These are phyloP conservation scores for Molanna angustata DNA, from an alignment of 2,888 invertebrate genomes.

Conservation along the genomic window DNA sequence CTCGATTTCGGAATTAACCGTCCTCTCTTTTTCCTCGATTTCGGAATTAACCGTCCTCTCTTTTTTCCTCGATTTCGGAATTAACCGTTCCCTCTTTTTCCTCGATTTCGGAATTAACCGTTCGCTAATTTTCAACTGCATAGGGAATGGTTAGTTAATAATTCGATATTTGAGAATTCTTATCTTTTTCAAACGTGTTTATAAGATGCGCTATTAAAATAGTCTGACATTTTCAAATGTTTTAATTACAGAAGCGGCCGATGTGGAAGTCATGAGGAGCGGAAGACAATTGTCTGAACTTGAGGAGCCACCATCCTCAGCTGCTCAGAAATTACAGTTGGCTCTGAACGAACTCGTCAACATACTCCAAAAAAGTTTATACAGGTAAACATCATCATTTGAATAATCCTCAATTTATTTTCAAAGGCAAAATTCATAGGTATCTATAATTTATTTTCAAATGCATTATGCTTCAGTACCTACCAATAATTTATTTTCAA, in stretches of 20 bases:
- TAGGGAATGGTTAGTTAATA: no score
- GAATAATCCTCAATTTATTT: no score
- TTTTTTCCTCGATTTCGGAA: no score
- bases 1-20: no score
- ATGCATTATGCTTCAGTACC: not conserved
- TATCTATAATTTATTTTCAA: no score
- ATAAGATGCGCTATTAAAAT: not conserved
- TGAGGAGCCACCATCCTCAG: slow-evolving; percentile 37
- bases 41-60: no score
- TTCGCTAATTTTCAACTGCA: no score
- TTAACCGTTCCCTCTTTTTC: no score
- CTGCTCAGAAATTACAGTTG: slow-evolving; percentile 44
- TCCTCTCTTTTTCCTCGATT: no score
- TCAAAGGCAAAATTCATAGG: slow-evolving; percentile 32
- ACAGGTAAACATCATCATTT: no score
- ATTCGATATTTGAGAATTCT: not conserved
- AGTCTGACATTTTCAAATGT: not conserved
- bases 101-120: no score
- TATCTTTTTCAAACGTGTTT: not conserved
- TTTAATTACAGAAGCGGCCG: slow-evolving; percentile 45
- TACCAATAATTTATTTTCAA: not conserved
- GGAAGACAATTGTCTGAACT: slow-evolving; percentile 42
- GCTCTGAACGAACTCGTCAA: slow-evolving; percentile 42
- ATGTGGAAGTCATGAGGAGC: slow-evolving; percentile 43
- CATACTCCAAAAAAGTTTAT: slow-evolving; percentile 41